Evolutionary conservation across 2,888 invertebrate species (phyloP).

Genomic region (Rotaria macrura): DNA sequence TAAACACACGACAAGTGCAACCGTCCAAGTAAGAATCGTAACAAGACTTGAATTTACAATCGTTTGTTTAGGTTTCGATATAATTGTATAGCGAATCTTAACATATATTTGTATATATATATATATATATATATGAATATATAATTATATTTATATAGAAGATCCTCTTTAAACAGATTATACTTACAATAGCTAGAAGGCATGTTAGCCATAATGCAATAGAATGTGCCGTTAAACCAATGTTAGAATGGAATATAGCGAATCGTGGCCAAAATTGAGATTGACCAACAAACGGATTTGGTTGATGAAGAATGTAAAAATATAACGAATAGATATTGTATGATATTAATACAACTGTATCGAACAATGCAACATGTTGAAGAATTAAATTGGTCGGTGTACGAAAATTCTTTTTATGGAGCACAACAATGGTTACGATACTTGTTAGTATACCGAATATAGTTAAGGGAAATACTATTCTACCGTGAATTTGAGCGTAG

Average conservation of each 20-base stretch:
- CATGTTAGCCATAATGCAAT: constrained; percentile 11
- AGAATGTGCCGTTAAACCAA: neutral
- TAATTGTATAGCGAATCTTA: neutral
- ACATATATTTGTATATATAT: neutral
- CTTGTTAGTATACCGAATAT: neutral
- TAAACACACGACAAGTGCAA: neutral
- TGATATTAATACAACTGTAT: constrained; percentile 1
- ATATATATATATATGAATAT: neutral
- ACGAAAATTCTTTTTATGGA: neutral
- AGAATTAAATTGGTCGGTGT: constrained; percentile 3
- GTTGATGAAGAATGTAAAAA: neutral
- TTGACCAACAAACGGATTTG: constrained; percentile 17
- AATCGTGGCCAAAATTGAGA: constrained; percentile 1
- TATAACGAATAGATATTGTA: constrained; percentile 20
- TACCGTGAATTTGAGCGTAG: constrained; percentile 10
- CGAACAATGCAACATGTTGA: neutral
- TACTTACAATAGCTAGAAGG: constrained; percentile 18
- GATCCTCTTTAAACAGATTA: neutral
- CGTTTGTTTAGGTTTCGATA: neutral
- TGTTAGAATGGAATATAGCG: constrained; percentile 1
- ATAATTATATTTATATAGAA: neutral
- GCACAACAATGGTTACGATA: neutral
- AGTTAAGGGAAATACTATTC: constrained; percentile 16
- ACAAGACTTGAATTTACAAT: neutral
- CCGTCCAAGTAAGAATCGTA: neutral